Evolutionary conservation across 2,113 vertebrate genomes (phyloP), one percentile per base, ranked within the genome.

Genomic region (Xenopus borealis): DNA sequence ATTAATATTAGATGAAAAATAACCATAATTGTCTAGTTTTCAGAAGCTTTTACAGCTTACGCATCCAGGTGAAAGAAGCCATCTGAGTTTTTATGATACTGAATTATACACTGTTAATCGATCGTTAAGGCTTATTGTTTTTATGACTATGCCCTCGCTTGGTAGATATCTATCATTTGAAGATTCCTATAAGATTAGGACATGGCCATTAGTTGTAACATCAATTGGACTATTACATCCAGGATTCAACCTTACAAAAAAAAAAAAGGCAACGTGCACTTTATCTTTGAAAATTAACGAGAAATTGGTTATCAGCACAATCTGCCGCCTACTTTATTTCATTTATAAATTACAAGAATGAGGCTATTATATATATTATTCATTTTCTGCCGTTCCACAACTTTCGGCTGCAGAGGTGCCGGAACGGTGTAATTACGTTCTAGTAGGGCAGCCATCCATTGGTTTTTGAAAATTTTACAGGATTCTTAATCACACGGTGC

Each of bases 381-480:
- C 95, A 98, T 98, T 40, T 96, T 93, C 89, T 94, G 92, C 92
- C 92, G 93, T 95, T 95, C 73, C 53, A 63, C 94, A 93, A 91
- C 87, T 90, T 91, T 92, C 92, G 85, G 91, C 88, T 87, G 88
- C 88, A 84, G 92, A 88, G 88, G 86, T 83, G 95, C 94, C 89
- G 90, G 90, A 93, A 93, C 87, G 87, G 94, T 95, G 95, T 98
- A 98, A 98, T 96, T 96, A 98, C 92, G 97, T 96, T 98, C 95
- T 95, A 94, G 94, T 93, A 92, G 95, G 94, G 95, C 95, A 98
- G 94, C 93, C 96, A 98, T 97, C 95, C 96, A 96, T 96, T 96
- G 94, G 94, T 94, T 96, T 96, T 97, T 94, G 96, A 96, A 98
- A 97, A 97, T 95, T 55, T 94, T 96, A 97, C 96, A 95, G 95